Base-by-base conservation (phyloP, 2,797 vertebrate species). In the Melanitta fusca region DNA sequence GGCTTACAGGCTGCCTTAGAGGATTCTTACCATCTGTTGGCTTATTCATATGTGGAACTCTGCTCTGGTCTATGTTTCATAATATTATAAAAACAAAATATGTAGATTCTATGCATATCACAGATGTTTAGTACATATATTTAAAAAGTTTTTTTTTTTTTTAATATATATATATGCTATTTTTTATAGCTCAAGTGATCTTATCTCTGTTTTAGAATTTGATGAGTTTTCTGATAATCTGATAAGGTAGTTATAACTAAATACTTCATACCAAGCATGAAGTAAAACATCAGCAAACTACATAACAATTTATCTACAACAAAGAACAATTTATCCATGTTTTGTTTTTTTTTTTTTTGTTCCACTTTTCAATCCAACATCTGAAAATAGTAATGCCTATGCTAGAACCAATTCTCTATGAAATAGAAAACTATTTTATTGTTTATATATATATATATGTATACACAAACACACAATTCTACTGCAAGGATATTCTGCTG, bases 1-100 rank as follows among this genome's bases (percentile, higher is more conserved):
- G 85, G 73, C 92, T 95, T 64, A 54, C 13, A 91, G 47, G 54
- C 73, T 86, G 82, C 93, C 95, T 91, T 85, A 82, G 96, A 96
- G 81, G 51, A 94, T 93, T 93, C 73, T 73, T 92, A 41, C 93
- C 95, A 97, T 96, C 96, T 97, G 96, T 90, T 94, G 71, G 65
- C 49, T 88, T 96, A 81, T 85, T 96, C 93, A 91, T 70, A 88
- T 66, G 78, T 87, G 58, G 70, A 93, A 66, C n/a, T 85, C 70
- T 74, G 43, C 71, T 89, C 91, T 81, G 36, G 78, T 90, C 53
- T 80, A 47, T 60, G 34, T 91, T 95, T 88, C 75, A 72, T 79
- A 91, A 70, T 54, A 58, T 72, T 89, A 21, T 80, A 96, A 77
- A 68, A 83, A 17, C 8, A 17, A 89, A 82, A 80, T 54, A 32